Conservation (phyloP, 2,113 vertebrate genomes). For the Callithrix jacchus region DNA sequence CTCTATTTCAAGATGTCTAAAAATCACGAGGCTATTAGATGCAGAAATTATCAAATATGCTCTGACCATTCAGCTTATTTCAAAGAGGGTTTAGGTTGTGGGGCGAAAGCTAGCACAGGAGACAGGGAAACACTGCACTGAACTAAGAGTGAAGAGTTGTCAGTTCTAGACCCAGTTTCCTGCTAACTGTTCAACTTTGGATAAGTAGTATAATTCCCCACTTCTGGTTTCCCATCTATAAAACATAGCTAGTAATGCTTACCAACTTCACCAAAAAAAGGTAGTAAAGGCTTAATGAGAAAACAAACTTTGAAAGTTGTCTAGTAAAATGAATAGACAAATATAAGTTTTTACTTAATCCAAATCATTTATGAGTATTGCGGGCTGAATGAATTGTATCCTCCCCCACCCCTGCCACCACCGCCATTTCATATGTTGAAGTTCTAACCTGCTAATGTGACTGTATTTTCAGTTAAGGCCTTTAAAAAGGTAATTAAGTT, state of each 20-base stretch:
- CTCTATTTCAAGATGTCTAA: neutral
- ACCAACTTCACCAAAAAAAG: neutral
- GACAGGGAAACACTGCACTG: neutral
- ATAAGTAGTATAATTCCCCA: neutral
- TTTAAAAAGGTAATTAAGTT: neutral
- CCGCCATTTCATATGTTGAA: neutral
- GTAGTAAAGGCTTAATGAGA: neutral
- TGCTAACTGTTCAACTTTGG: neutral
- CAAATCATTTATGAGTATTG: neutral
- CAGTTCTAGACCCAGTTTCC: neutral
- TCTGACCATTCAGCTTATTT: neutral
- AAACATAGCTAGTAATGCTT: neutral
- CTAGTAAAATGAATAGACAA: neutral
- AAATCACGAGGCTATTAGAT: neutral
- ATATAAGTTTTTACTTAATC: neutral
- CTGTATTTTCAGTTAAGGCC: neutral
- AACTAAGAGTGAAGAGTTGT: neutral
- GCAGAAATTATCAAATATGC: neutral
- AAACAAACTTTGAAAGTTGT: neutral
- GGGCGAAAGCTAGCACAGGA: rapidly evolving
- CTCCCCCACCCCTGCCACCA: too few species aligned
- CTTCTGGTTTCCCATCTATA: neutral
- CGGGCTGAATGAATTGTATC: neutral
- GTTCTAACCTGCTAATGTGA: neutral
- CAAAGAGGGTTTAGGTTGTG: neutral